Base-by-base conservation (phyloP, 2,888 invertebrate genomes). In the Deilephila elpenor region DNA sequence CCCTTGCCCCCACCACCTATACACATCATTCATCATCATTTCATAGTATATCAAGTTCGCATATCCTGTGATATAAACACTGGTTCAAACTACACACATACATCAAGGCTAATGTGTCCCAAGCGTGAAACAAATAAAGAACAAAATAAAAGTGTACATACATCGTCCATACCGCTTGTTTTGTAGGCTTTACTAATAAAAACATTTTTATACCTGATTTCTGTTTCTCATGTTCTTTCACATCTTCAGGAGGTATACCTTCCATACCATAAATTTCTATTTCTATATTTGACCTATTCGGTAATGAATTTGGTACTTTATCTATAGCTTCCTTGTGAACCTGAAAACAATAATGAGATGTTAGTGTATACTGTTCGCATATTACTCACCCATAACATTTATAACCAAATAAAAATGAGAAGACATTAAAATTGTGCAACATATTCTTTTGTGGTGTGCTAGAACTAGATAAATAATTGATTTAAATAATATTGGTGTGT, bases 221-320 rank as follows among this genome's bases (percentile, higher is more conserved):
- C 89, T 98, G 97, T 84, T 97, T 96, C 93, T 99, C 99, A 93
- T 99, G 99, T 88, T 98, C 98, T 89, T 97, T 97, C 78, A 99
- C 91, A 95, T 99, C 99, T 84, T 98, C 98, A 73, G 98, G 96
- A 51, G 99, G 99, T 86, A 99, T 99, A 83, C 99, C 99, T 96
- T 99, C 99, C 99, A 99, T 99, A 81, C 99, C 99, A 96, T 99
- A 99, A 88, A 99, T 99, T 96, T 99, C 99, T 91, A 99, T 98
- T 95, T 99, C 99, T 89, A 99, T 99, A 95, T 99, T 99, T 88
- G 98, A 98, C 90, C 99, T 96, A 94, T 98, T 98, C 84, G 99
- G 99, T 89, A 99, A 95, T 78, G 99, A 98, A 95, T 99, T 99
- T 82, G 99, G 99, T 89, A 99, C 99, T 96, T 99, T 99, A 93